Percentiles rank a stretch among this genome's conserved stretches.
These are phyloP conservation scores for Archegozetes longisetosus DNA, from an alignment of 1,140 invertebrate species.

Conservation along the genomic window DNA sequence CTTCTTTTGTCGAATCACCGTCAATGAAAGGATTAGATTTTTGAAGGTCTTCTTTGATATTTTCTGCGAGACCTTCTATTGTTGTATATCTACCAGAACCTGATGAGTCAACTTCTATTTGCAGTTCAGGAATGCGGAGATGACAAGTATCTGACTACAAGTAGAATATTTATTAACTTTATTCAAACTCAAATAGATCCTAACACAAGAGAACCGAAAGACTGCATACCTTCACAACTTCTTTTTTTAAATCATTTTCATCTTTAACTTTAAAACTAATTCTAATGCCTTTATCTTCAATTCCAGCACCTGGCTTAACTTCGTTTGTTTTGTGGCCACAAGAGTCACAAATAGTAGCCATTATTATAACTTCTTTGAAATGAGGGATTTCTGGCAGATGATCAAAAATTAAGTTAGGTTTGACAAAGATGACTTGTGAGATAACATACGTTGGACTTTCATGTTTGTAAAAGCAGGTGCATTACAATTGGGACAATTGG, in stretches of 20 bases:
- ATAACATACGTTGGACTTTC: constrained; percentile 54
- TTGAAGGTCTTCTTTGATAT: constrained; percentile 41
- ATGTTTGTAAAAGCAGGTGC: constrained; percentile 76
- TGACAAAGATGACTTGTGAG: constrained; percentile 9
- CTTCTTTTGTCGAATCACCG: constrained; percentile 49
- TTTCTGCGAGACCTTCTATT: constrained; percentile 54
- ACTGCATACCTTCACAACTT: constrained; percentile 65
- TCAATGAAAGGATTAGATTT: constrained; percentile 47
- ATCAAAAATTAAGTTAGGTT: constrained; percentile 8
- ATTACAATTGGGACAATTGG: constrained; percentile 74
- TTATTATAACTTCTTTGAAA: constrained; percentile 90
- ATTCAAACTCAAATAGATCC: constrained; percentile 4
- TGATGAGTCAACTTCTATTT: constrained; percentile 61
- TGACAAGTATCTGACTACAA: constrained; percentile 78
- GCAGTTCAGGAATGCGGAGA: constrained; percentile 73
- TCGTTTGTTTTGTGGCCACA: constrained; percentile 86
- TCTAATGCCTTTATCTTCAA: constrained; percentile 61
- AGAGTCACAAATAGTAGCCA: constrained; percentile 78
- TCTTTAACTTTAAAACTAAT: constrained; percentile 56
- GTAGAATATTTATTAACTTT: neutral
- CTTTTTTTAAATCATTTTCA: constrained; percentile 66
- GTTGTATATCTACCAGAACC: constrained; percentile 91
- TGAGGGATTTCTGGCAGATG: constrained; percentile 63
- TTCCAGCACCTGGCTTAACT: constrained; percentile 83
- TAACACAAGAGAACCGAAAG: constrained; percentile 10